Evolutionary conservation across 1,140 invertebrate species (phyloP), one percentile per base, ranked within the genome.

Genomic region (Panulirus ornatus): DNA sequence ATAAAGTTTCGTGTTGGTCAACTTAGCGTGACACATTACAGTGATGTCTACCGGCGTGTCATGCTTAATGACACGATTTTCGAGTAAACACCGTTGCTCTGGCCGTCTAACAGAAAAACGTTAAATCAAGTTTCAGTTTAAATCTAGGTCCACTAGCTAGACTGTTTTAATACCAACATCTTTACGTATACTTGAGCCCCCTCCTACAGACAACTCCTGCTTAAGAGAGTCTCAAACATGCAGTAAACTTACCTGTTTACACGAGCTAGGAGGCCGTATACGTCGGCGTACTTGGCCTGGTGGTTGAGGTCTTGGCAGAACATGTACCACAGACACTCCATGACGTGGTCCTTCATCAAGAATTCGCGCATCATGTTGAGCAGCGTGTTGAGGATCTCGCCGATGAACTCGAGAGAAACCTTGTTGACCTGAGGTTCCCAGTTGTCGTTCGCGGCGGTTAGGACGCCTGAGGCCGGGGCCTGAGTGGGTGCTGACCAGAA

Each of bases 301-400:
- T 95, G 95, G 38, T 95, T 95, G 44, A 96, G 93, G 93, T 95
- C 95, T 78, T 94, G 93, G 92, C 95, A 96, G 93, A 96, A 96
- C 84, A 95, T 92, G 51, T 94, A 94, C 95, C 95, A 96, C 2
- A 96, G 94, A 90, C 95, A 96, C 91, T 96, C 95, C 90, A 96
- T 92, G 16, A 93, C 92, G 73, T 93, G 84, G 30, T 92, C 89
- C 82, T 93, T 83, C 93, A 93, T 92, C 30, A 93, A 94, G 92
- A 95, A 96, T 38, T 95, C 95, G 83, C 94, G 94, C 14, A 95
- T 95, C 34, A 96, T 93, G 91, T 95, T 95, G 83, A 95, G 94
- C 19, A 95, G 94, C 0, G 95, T 95, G 30, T 95, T 92, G 0
- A 95, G 93, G 2, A 95, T 95, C 86, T 95, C 95, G 93, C 95